phyloP scores from a whole-genome alignment of 1,140 invertebrate species.

The Saxidomus purpurata region DNA sequence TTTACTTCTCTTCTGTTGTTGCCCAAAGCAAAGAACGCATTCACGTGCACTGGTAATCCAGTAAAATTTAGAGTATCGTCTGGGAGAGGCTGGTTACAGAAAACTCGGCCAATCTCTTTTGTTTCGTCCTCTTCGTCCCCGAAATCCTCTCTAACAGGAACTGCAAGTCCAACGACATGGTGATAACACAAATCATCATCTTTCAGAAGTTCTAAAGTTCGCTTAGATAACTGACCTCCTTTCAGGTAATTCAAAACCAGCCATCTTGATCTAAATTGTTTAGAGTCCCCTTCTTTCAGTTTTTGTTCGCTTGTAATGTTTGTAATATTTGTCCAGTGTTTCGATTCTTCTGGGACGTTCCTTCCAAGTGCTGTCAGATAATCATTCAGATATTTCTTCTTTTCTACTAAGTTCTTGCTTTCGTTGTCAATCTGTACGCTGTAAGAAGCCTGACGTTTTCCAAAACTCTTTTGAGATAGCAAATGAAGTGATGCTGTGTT shows the following conservation, averaged over 20 bases:
- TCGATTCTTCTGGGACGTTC: no score
- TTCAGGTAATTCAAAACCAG: no score
- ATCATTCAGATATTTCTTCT: not conserved
- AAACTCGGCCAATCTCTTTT: not conserved
- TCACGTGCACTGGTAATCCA: not conserved
- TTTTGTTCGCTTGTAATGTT: no score
- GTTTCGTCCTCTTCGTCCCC: not conserved
- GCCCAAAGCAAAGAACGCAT: constrained; percentile 13
- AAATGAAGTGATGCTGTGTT: no score
- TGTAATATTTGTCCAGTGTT: no score
- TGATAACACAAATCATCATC: constrained; percentile 50
- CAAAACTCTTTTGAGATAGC: not conserved
- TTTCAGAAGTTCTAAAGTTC: no score
- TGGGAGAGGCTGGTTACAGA: constrained; percentile 38
- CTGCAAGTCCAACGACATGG: constrained; percentile 75
- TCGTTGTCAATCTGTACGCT: not conserved
- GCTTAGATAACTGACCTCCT: no score
- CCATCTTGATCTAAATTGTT: no score
- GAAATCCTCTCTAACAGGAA: not conserved
- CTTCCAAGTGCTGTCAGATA: not conserved
- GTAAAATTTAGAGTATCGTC: not conserved
- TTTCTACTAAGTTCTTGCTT: not conserved
- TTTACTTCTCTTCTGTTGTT: constrained; percentile 10
- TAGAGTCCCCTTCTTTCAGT: no score
- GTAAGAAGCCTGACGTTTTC: not conserved